Evolutionary conservation across 2,113 vertebrate species (phyloP).

Genomic region (Carassius auratus): DNA sequence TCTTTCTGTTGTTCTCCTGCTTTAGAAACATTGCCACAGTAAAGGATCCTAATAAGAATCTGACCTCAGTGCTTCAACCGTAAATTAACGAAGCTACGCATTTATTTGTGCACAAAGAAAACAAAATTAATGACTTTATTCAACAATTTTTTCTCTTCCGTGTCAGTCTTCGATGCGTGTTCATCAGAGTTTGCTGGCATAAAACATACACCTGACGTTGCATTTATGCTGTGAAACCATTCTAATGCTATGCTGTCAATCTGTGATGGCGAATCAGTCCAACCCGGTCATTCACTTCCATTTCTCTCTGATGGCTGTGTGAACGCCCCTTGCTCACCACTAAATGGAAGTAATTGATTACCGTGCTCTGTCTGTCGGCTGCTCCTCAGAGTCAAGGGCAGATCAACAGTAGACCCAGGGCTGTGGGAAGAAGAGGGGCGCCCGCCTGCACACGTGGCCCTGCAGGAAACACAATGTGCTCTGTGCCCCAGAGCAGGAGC

Average conservation of each 20-base stretch:
- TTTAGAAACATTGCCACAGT: too few species aligned
- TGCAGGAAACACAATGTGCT: conserved; percentile 48
- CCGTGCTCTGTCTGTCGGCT: background rate
- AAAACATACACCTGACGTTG: background rate
- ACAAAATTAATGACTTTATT: too few species aligned
- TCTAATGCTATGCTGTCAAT: conserved; percentile 14
- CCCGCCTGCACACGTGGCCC: background rate
- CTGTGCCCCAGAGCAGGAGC: conserved; percentile 51
- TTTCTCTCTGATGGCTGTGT: conserved; percentile 22
- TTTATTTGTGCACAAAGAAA: too few species aligned
- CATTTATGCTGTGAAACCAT: background rate
- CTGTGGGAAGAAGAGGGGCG: background rate
- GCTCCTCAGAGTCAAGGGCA: conserved; percentile 5
- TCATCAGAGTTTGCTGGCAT: background rate
- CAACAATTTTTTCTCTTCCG: too few species aligned
- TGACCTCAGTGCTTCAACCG: too few species aligned
- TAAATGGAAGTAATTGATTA: conserved; percentile 51
- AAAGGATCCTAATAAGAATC: too few species aligned
- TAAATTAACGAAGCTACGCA: too few species aligned
- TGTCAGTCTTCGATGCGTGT: too few species aligned
- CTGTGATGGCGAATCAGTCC: background rate
- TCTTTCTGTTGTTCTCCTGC: too few species aligned
- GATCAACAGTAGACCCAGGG: background rate
- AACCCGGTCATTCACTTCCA: conserved; percentile 1
- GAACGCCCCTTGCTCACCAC: conserved; percentile 28